Evolutionary conservation across 2,888 invertebrate genomes (phyloP), one percentile per base, ranked within the genome.

Genomic region (Plemyria rubiginata): DNA sequence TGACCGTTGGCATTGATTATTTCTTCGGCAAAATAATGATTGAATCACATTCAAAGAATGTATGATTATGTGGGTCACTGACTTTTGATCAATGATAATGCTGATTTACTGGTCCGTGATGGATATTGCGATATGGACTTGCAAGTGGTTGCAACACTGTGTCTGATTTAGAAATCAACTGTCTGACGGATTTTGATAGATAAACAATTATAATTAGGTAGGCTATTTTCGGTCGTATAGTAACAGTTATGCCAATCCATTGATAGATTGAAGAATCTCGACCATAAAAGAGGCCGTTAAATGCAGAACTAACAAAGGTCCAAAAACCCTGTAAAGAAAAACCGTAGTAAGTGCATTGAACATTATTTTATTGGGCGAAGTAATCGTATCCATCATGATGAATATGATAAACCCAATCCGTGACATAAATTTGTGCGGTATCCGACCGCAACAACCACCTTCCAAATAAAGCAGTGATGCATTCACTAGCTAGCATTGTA

Each of bases 21-120:
- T 32, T 32, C 36, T 54, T 45, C 38, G 46, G 16, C 43, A 29
- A 60, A 59, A 51, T 55, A 59, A 63, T 57, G 16, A 57, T 15
- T 54, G 46, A 51, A 59, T 68, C 46, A 52, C 38, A 60, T 40
- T 58, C 50, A 61, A 57, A 43, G 9, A 59, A 54, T 13, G 54
- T 58, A 49, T 62, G 54, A 16, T 59, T 38, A 51, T 50, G 15
- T 62, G 56, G 66, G 62, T 65, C 63, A 54, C 28, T 58, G 61
- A 65, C 53, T 49, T 58, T 11, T 63, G 53, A 56, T 51, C 22
- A 62, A 62, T 43, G 60, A 60, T 63, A 60, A 56, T 58, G 48
- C 28, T 60, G 62, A 64, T 70, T 22, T 60, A 62, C 61, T 48
- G 49, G 48, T 54, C 29, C 6, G 15, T 48, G 63, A 53, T 46